Evolutionary conservation across 2,797 vertebrate genomes (phyloP).

Genomic region (Girardinus metallicus): DNA sequence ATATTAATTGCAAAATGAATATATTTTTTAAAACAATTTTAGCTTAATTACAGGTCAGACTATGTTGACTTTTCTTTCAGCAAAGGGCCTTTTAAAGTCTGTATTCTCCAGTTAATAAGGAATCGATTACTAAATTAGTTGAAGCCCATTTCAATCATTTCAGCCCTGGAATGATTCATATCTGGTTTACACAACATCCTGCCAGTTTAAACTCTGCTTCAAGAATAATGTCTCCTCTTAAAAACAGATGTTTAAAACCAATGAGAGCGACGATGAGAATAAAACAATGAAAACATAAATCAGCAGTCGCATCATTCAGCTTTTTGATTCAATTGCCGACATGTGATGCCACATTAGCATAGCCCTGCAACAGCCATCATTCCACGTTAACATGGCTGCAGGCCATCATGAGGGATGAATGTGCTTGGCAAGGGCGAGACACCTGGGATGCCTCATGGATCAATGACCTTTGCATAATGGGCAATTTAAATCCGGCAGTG

Average conservation of each 20-base stretch:
- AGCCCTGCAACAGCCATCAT: constrained; percentile 54
- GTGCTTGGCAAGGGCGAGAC: constrained; percentile 40
- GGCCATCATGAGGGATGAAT: constrained; percentile 49
- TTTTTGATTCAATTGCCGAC: constrained; percentile 47
- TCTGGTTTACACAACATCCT: neutral
- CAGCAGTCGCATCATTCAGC: constrained; percentile 38
- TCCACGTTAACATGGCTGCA: constrained; percentile 53
- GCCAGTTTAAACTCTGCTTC: neutral
- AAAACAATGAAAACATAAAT: neutral
- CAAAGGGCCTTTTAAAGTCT: too few relatives aligned
- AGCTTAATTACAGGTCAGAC: too few relatives aligned
- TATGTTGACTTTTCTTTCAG: too few relatives aligned
- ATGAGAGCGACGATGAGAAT: constrained; percentile 15
- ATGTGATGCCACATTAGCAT: constrained; percentile 60
- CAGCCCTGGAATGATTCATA: neutral
- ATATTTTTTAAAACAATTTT: too few relatives aligned
- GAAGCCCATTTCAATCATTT: too few relatives aligned
- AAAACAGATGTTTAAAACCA: neutral
- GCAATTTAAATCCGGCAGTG: constrained; percentile 52
- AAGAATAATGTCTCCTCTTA: neutral
- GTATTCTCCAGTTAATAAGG: too few relatives aligned
- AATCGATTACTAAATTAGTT: too few relatives aligned
- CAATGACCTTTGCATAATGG: constrained; percentile 70
- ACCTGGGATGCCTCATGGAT: constrained; percentile 62
- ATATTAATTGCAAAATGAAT: too few relatives aligned